Conservation (phyloP, 2,888 invertebrate species). For the Yponomeuta evonymella region DNA sequence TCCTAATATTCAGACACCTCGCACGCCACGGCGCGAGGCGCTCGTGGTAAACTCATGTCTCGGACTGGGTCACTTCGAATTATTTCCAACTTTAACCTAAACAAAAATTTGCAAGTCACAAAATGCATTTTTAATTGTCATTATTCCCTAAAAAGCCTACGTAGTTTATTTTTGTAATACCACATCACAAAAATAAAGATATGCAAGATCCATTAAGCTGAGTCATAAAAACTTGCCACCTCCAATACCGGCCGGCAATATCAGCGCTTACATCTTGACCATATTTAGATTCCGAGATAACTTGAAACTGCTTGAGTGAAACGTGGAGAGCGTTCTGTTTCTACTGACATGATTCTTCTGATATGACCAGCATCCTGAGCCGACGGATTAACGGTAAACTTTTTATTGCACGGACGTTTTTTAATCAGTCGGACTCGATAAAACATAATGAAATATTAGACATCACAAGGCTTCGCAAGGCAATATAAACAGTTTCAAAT, state of each 20-base stretch:
- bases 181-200: background rate
- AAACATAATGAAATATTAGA: background rate
- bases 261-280: constrained; percentile 57
- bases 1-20: constrained; percentile 68
- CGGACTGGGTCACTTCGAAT: background rate
- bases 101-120: too few relatives aligned
- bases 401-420: constrained; percentile 14
- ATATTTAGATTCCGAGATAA: constrained; percentile 65
- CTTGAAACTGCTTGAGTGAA: constrained; percentile 51
- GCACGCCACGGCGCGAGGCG: background rate
- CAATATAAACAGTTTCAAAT: background rate
- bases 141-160: too few relatives aligned
- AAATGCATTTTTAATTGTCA: too few relatives aligned
- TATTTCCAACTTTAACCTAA: background rate
- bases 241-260: constrained; percentile 55
- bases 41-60: background rate
- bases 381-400: constrained; percentile 20
- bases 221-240: constrained; percentile 31
- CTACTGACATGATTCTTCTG: constrained; percentile 32
- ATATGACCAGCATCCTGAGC: constrained; percentile 26
- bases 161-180: background rate
- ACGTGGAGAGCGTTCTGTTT: constrained; percentile 27
- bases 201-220: constrained; percentile 8
- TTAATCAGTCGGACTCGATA: background rate
- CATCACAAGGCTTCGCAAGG: background rate